A percentile compares a stretch with the other conserved stretches of the same genome.
Evolutionary conservation across 2,888 invertebrate genomes (phyloP).

Genomic region (Carcina quercana): DNA sequence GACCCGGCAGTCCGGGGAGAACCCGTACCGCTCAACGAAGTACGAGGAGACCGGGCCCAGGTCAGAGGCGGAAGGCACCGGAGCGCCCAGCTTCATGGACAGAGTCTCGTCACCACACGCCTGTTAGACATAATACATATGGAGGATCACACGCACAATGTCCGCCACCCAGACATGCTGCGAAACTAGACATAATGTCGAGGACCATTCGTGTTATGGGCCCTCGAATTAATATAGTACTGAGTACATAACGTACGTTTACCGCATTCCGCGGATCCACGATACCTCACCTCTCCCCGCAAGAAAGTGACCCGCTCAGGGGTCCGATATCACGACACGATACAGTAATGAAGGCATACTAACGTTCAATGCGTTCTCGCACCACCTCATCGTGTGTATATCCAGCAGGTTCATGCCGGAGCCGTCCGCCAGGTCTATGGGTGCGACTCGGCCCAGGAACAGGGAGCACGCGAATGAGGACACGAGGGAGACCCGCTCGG

Average conservation of each 20-base stretch:
- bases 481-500: constrained; percentile 92
- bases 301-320: too few relatives aligned
- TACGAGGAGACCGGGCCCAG: constrained; percentile 86
- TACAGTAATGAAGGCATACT: too few relatives aligned
- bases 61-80: constrained; percentile 80
- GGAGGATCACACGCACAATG: too few relatives aligned
- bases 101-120: constrained; percentile 83
- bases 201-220: too few relatives aligned
- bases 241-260: too few relatives aligned
- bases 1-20: constrained; percentile 85
- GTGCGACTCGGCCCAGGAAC: constrained; percentile 89
- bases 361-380: constrained; percentile 81
- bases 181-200: too few relatives aligned
- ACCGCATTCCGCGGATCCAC: too few relatives aligned
- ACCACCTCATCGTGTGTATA: constrained; percentile 86
- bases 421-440: constrained; percentile 93
- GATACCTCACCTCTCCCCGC: too few relatives aligned
- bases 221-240: too few relatives aligned
- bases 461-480: constrained; percentile 95
- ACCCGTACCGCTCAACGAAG: constrained; percentile 90
- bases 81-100: constrained; percentile 80
- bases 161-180: too few relatives aligned
- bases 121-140: too few relatives aligned
- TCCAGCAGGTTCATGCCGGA: constrained; percentile 98
- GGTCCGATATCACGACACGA: too few relatives aligned